Evolutionary conservation across 1,140 invertebrate genomes (phyloP), one percentile per base, ranked within the genome.

Genomic region (Drosophila arizonae): DNA sequence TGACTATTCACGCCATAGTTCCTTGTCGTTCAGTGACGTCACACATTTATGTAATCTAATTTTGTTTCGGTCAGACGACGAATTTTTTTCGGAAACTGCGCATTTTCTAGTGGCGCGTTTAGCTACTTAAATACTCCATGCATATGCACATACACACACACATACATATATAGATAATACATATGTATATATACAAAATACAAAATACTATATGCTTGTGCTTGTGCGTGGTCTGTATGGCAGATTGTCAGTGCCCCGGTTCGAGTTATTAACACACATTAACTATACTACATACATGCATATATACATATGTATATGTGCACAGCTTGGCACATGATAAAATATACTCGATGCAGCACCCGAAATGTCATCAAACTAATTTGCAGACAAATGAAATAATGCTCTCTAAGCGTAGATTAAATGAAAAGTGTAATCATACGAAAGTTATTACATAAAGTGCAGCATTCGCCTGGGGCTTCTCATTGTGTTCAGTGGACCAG

Each of bases 21-120:
- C 54, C 11, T 24, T 39, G 30, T 17, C 36, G 30, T 46, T 28
- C n/a, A 5, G 56, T 72, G 70, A 68, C 70, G 70, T 68, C 70
- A 72, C 70, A 28, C 3, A 9, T 72, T 66, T 52, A 68, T 68
- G 26, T 72, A 72, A 68, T 67, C 64, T 60, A 46, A 72, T 68
- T 72, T 48, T 48, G 63, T 33, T 15, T 46, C 43, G 45, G 10
- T 30, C 57, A 61, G 57, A 33, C 57, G 24, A 67, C 26, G 10
- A 56, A 17, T 46, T 56, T 46, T 52, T 60, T 63, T 72, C 50
- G 63, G 64, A 33, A 72, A 72, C 70, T 72, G 55, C 70, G 70
- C 70, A 72, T 72, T 66, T 66, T 58, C 64, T 58, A 6, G 3
- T 28, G 28, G 45, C 64, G 30, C 64, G 64, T 58, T 72, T 72